Evolutionary conservation across 2,888 invertebrate genomes (phyloP), one percentile per base, ranked within the genome.

Genomic region (Adineta ricciae): DNA sequence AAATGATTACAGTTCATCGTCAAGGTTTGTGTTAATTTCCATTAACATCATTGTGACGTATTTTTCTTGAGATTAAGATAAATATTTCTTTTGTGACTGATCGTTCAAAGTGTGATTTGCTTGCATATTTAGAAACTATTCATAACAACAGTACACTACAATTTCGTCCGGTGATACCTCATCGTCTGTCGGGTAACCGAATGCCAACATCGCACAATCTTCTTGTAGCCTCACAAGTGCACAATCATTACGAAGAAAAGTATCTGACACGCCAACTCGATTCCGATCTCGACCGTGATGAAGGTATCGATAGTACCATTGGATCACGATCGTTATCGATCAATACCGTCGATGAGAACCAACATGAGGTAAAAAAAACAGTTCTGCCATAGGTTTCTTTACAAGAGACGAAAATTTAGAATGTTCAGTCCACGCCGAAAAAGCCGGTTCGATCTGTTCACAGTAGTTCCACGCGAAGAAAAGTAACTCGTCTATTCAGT

Each of bases 151-250:
- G 9, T 41, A 19, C 41, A 2, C 5, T 41, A 41, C 78, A 38
- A 78, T 78, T 78, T 78, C 78, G 78, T 41, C 41, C 78, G 24
- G 41, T 36, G 11, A 78, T 78, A 78, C 78, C 78, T n/a, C 78
- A 24, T 41, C 78, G 78, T 41, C 24, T 21, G 14, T 5, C 78
- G 2, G 5, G 38, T 41, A n/a, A 24, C 14, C 78, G 78, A 41
- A 24, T 78, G 24, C 78, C 78, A 24, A 24, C 78, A 38, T 64
- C 64, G 5, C 64, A 64, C 32, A 78, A 78, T 78, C 41, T 41
- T 21, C 24, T 38, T 14, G 38, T n/a, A 8, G 41, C 78, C 14
- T 41, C 78, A 41, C 38, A 78, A 41, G 24, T 78, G 38, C 78
- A 78, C n/a, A 78, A 78, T 78, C 78, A 78, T 41, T 14, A 38